Conservation (phyloP, 2,888 invertebrate genomes). For the Volucella bombylans region DNA sequence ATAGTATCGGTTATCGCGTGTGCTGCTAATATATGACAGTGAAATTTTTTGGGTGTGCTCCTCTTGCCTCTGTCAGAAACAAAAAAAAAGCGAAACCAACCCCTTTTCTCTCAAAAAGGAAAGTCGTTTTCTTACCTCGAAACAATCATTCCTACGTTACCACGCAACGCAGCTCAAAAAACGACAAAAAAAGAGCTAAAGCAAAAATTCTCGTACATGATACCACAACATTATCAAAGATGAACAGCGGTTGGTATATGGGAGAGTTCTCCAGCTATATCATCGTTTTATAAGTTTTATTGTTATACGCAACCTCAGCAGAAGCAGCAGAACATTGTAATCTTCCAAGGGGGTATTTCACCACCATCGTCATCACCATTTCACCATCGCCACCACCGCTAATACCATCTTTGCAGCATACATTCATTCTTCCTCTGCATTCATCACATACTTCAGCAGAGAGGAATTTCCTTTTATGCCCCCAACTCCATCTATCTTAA, state of each 20-base stretch:
- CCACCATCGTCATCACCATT: neutral
- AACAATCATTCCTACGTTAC: constrained; percentile 57
- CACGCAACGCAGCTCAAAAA: constrained; percentile 57
- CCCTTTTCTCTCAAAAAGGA: constrained; percentile 24
- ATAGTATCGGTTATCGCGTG: constrained; percentile 30
- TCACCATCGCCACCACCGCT: constrained; percentile 14
- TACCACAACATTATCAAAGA: constrained; percentile 1
- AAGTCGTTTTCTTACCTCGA: constrained; percentile 26
- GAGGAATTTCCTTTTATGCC: constrained; percentile 43
- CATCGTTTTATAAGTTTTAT: constrained; percentile 45
- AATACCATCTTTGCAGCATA: neutral
- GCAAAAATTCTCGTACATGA: neutral
- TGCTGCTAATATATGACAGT: constrained; percentile 34
- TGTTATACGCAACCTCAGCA: constrained; percentile 42
- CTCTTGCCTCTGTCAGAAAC: constrained; percentile 10
- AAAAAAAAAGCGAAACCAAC: constrained; percentile 8
- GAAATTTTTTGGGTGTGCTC: constrained; percentile 39
- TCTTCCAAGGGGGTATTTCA: constrained; percentile 18
- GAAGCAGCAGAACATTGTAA: constrained; percentile 38
- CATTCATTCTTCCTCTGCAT: too few species aligned
- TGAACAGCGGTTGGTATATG: constrained; percentile 18
- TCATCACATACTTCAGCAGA: constrained; percentile 15
- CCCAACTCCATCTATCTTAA: constrained; percentile 1
- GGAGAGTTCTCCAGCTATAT: constrained; percentile 41
- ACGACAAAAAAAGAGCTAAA: constrained; percentile 29